These are phyloP conservation scores for Dendrocopos noguchii DNA, from an alignment of 2,113 vertebrate genomes.

Conservation along the genomic window DNA sequence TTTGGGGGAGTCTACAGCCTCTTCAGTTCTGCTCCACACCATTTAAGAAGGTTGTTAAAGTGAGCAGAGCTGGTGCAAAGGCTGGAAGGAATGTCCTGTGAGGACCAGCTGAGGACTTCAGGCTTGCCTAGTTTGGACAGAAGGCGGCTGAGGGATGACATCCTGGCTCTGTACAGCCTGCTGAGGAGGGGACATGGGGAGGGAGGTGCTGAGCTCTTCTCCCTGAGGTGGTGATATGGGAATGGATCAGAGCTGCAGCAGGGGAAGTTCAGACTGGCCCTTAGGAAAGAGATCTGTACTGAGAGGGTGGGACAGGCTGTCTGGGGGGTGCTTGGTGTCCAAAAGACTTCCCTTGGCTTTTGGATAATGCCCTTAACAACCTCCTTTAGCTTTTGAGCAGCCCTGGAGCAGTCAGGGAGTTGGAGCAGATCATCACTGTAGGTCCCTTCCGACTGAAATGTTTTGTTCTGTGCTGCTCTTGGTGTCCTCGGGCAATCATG, in stretches of 20 bases:
- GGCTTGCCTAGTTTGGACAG: neutral
- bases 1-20: neutral
- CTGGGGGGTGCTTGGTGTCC: neutral
- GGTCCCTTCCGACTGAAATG: neutral
- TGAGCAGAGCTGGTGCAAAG: neutral
- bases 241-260: neutral
- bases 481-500: neutral
- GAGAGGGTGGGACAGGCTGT: neutral
- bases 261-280: neutral
- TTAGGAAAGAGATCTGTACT: neutral
- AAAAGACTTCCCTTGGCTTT: neutral
- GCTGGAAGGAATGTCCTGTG: neutral
- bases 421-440: neutral
- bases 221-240: too few species aligned
- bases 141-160: neutral
- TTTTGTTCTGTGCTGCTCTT: neutral
- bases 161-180: neutral
- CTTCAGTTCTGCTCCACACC: neutral
- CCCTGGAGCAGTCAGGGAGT: neutral
- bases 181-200: neutral
- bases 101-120: neutral
- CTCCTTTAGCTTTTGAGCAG: neutral
- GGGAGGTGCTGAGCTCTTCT: neutral
- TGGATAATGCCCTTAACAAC: neutral
- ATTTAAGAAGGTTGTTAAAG: neutral